These are phyloP conservation scores for Chelonus insularis DNA, from an alignment of 1,140 invertebrate genomes.

Conservation along the genomic window DNA sequence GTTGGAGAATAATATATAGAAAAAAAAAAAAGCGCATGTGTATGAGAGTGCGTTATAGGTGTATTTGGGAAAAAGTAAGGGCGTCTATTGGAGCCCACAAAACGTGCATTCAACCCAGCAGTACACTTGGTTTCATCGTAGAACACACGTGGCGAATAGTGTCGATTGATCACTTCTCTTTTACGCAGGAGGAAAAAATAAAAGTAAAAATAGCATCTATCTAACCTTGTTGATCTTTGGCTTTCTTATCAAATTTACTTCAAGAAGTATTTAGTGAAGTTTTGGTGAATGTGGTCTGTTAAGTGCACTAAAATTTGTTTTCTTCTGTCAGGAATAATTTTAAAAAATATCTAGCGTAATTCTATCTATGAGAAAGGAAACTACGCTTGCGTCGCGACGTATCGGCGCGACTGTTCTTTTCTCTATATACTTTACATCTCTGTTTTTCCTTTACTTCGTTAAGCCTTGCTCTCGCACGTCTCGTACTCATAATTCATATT, in stretches of 20 bases:
- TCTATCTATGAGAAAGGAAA: too few species aligned
- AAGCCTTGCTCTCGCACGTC: too few species aligned
- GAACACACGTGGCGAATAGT: slow-evolving; percentile 12
- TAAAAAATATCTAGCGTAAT: too few species aligned
- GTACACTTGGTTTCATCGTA: slow-evolving; percentile 3
- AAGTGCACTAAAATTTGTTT: too few species aligned
- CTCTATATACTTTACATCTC: too few species aligned
- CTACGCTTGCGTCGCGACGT: too few species aligned
- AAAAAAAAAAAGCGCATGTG: background rate
- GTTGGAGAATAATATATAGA: background rate
- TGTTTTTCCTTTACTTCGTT: background rate
- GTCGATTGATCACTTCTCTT: background rate
- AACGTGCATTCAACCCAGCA: background rate
- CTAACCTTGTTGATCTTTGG: background rate
- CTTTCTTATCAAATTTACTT: background rate
- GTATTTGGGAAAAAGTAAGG: slow-evolving; percentile 5
- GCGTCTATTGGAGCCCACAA: background rate
- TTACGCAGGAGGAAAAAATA: background rate
- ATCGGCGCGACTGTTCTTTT: too few species aligned
- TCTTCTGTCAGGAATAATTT: too few species aligned
- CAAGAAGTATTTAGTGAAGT: too few species aligned
- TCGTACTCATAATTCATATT: background rate
- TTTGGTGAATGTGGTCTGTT: too few species aligned
- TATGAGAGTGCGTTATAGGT: too few species aligned
- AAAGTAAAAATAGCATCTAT: background rate